Evolutionary conservation across 2,888 invertebrate species (phyloP).

Genomic region (Diachrysia chrysitis): DNA sequence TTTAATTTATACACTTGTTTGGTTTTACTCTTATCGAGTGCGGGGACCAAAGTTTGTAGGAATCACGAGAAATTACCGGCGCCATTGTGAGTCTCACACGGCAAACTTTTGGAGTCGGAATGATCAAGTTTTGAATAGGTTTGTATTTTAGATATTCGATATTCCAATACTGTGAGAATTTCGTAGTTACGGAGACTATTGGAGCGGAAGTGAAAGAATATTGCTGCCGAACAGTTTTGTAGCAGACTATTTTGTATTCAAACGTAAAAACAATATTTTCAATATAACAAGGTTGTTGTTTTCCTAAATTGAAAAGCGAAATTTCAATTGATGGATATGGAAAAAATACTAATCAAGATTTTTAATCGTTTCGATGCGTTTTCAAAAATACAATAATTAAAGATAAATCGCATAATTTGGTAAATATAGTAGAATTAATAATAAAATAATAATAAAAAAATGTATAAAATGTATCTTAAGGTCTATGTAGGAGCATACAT

Average conservation of each 20-base stretch:
- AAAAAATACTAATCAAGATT: too few species aligned
- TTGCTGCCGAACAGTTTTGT: conserved; percentile 16
- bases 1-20: conserved; percentile 87
- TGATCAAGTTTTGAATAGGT: conserved; percentile 66
- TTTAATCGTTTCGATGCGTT: too few species aligned
- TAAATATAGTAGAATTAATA: too few species aligned
- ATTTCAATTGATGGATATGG: not conserved
- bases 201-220: conserved; percentile 31
- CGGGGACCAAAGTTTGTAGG: conserved; percentile 53
- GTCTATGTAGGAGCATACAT: too few species aligned
- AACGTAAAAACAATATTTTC: conserved; percentile 3
- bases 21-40: conserved; percentile 79
- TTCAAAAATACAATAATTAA: too few species aligned
- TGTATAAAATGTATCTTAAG: too few species aligned
- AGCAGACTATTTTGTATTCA: conserved; percentile 5
- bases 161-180: conserved; percentile 54
- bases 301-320: not conserved
- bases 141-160: conserved; percentile 61
- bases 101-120: conserved; percentile 63
- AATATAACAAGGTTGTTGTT: not conserved
- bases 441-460: too few species aligned
- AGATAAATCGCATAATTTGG: too few species aligned
- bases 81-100: conserved; percentile 62
- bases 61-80: conserved; percentile 62
- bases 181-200: conserved; percentile 31